Conservation (phyloP, 2,888 invertebrate genomes). For the Ormia ochracea region DNA sequence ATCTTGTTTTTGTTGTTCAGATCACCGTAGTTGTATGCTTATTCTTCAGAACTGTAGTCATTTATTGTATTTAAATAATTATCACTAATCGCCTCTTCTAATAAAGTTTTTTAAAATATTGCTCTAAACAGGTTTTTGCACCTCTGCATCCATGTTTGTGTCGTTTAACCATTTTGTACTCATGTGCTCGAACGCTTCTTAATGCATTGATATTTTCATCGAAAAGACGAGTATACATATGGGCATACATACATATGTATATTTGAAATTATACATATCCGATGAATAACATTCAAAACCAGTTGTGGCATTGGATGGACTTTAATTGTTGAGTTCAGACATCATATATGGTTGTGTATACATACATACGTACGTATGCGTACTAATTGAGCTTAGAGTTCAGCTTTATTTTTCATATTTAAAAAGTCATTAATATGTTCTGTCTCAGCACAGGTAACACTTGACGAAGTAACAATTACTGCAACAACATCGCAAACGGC, state of each 20-base stretch:
- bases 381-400: constrained; percentile 64
- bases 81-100: constrained; percentile 52
- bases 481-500: neutral
- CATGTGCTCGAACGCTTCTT: neutral
- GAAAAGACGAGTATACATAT: too few relatives aligned
- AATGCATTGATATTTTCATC: constrained; percentile 20
- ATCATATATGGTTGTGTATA: neutral
- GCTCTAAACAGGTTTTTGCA: constrained; percentile 66
- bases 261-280: constrained; percentile 1
- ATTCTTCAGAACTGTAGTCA: constrained; percentile 9
- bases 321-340: constrained; percentile 8
- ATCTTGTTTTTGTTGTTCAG: neutral
- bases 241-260: neutral
- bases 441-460: neutral
- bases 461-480: neutral
- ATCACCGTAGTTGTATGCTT: constrained; percentile 3
- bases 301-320: neutral
- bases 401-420: constrained; percentile 68
- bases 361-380: too few relatives aligned
- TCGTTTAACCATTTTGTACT: constrained; percentile 39
- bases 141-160: constrained; percentile 15
- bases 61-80: constrained; percentile 52
- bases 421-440: constrained; percentile 57
- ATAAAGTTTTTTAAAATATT: constrained; percentile 67
- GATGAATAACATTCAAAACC: constrained; percentile 14